Base-by-base conservation (phyloP, 2,113 vertebrate species). In the Macrotus californicus region DNA sequence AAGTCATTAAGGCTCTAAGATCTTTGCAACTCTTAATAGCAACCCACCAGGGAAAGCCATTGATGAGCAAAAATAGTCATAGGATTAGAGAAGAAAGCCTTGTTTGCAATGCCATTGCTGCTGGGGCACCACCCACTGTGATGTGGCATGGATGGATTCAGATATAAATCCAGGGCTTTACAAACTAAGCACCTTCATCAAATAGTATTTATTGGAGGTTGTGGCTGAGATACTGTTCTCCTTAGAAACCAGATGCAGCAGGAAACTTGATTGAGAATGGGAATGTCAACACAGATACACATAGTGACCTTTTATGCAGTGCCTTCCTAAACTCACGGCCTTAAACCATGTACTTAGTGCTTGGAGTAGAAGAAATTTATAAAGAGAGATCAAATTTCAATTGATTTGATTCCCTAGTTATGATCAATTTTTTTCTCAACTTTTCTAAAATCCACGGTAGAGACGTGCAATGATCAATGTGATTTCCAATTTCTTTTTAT, bases 21-120 rank as follows among this genome's bases (percentile, higher is more conserved):
- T 92, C 94, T 87, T 93, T 97, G 91, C 70, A 86, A 83, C 73
- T 91, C 52, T 93, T 92, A 94, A 97, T 89, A 67, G 67, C 77
- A 96, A 83, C 81, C 61, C 67, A 87, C 91, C 34, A 79, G 93
- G 87, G 81, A 94, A 95, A 94, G 66, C 82, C 56, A 95, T 29
- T 97, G 91, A 82, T 87, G 77, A 93, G 56, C 31, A 85, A 83
- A 95, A 93, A 29, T 43, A 79, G 91, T 77, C 73, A n/a, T 50
- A 34, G 94, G 90, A 91, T 97, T 97, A 96, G 81, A 87, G 56
- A 96, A 91, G 89, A 94, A 97, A 97, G 79, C 73, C 83, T 96
- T 89, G 94, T 93, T 96, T 90, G 87, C 92, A 70, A 26, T 92
- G 54, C 72, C 56, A 16, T 22, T 66, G 85, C 92, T 77, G 56